Evolutionary conservation across 1,140 invertebrate species (phyloP).

Genomic region (Bactericera cockerelli): DNA sequence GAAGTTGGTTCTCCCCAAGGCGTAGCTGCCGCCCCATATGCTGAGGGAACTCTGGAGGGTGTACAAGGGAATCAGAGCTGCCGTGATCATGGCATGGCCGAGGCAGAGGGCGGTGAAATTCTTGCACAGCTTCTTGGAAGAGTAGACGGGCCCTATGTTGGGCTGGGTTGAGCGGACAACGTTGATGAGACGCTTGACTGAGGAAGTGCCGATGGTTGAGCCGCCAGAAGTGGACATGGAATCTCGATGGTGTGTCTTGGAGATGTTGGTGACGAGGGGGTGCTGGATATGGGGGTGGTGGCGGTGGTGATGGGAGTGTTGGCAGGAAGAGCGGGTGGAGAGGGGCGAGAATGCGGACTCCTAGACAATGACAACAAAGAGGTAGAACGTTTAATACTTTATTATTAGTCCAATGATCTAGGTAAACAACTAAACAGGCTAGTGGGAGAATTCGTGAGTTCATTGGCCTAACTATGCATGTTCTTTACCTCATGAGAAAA

Average conservation of each 20-base stretch:
- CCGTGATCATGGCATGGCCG: constrained; percentile 40
- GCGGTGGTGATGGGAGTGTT: background rate
- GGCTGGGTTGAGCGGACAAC: constrained; percentile 30
- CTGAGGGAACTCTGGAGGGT: constrained; percentile 38
- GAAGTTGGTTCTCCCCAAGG: background rate
- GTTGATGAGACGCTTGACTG: constrained; percentile 45
- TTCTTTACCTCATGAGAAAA: too few relatives aligned
- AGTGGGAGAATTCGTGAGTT: too few relatives aligned
- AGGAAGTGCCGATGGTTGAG: constrained; percentile 33
- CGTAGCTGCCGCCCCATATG: constrained; percentile 29
- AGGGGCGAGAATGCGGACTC: background rate
- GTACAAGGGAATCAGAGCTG: constrained; percentile 43
- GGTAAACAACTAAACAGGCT: too few relatives aligned
- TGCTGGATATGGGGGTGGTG: background rate
- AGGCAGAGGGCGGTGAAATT: constrained; percentile 40
- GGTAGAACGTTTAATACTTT: too few relatives aligned
- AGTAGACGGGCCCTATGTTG: constrained; percentile 29
- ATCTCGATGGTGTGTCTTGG: constrained; percentile 31
- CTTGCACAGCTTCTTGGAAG: constrained; percentile 27
- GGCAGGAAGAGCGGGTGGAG: background rate
- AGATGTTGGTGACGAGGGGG: background rate
- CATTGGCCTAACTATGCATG: too few relatives aligned
- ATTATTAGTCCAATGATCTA: too few relatives aligned
- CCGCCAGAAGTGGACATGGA: constrained; percentile 49
- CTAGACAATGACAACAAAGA: background rate